Base-by-base conservation (phyloP, 92 coral and sea anemone species). In the Virgularia gustaviana region DNA sequence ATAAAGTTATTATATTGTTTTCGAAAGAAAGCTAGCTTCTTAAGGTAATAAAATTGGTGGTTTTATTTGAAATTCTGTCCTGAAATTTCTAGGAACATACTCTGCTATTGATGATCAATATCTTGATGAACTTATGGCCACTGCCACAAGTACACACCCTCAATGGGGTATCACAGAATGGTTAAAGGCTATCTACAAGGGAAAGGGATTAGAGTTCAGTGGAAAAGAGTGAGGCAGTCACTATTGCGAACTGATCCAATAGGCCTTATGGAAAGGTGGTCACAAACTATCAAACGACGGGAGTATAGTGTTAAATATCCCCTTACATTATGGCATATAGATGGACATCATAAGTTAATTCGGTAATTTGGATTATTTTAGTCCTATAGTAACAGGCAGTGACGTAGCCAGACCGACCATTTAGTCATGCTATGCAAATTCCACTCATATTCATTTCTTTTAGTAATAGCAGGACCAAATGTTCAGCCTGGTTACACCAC, bases 241-340 rank as follows among this genome's bases (percentile, higher is more conserved):
- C 55, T 85, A 12, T 57, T 85, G 49, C 54, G 88, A 51, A 80
- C 85, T 12, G 88, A 85, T 60, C 83, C 88, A 39, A 44, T 73
- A 70, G 85, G 85, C 6, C 59, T 67, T 9, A 60, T 75, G 59
- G 44, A 80, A 71, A 71, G 79, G 24, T 85, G 85, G 85, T 33
- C 62, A 32, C 57, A 22, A 63, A 70, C 88, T 25, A 76, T 84
- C 0, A 53, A 42, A 64, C 45, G 88, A 42, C 3, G 84, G 23
- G 37, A 67, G 18, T 78, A 84, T 47, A 63, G 73, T 79, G 88
- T 84, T 25, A 62, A 84, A 15, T 59, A 44, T 35, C 87, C 83
- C 19, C 39, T 83, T 38, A 49, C 83, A 23, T 71, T 83, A 15
- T 83, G 87, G 87, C 87, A 83, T 35, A 83, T 83, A 32, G 87